Base-by-base conservation (phyloP, 1,140 invertebrate species). In the Wasmannia auropunctata region DNA sequence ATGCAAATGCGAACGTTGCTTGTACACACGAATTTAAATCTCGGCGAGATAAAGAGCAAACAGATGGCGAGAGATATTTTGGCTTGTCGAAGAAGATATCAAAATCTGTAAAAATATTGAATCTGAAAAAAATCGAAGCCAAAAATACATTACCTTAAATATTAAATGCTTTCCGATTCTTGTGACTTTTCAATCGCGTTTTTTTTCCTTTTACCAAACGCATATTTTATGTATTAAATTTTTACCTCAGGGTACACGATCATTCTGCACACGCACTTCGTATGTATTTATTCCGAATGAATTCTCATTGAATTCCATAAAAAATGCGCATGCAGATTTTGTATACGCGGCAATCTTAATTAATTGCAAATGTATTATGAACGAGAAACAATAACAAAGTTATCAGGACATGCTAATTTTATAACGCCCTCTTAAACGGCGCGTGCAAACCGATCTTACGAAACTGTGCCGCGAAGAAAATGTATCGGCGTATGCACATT, bases 391-490 rank as follows among this genome's bases (percentile, higher is more conserved):
- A 83, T n/a, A 81, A 72, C 54, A 81, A 81, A 70, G 22, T 70
- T 43, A 11, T 14, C 37, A 19, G 49, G 28, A 19, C 31, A 74
- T 31, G 37, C 19, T 22, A 83, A 83, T 74, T 60, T 74, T 37
- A 40, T 19, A 72, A 46, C 40, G 63, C n/a, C 25, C 28, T 28
- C 37, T 83, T 43, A 31, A 74, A 58, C 6, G 51, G 67, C 19
- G 22, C 28, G 14, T 8, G n/a, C 19, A 6, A 56, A 58, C 10
- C 19, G 11, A 72, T 70, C 67, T 83, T 83, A 58, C n/a, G 79
- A 74, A 83, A 83, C 51, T 74, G 56, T 46, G 79, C 43, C 62
- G 49, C 22, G 19, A 43, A 72, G 49, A 74, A 83, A 74, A 43
- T 63, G 25, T 75, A 76, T 74, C 69, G 43, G n/a, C 43, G n/a